A percentile compares a stretch with the other conserved stretches of the same genome.
Evolutionary conservation across 2,888 invertebrate genomes (phyloP).

Genomic region (Sussaba pulchella): DNA sequence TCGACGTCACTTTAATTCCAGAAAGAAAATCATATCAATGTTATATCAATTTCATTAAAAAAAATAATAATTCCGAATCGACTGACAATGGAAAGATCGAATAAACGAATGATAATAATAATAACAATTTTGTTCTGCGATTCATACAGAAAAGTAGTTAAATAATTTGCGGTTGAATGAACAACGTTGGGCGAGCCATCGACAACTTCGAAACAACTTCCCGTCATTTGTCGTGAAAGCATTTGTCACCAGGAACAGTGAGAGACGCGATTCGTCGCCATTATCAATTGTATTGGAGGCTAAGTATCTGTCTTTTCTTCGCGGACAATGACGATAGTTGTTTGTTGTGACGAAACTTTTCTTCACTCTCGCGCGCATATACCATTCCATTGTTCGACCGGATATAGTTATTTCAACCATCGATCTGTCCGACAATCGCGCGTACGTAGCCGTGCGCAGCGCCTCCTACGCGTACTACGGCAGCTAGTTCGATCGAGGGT

Average conservation of each 20-base stretch:
- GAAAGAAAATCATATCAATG: no score
- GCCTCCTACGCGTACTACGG: constrained; percentile 62
- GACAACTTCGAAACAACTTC: constrained; percentile 42
- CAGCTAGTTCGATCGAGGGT: constrained; percentile 71
- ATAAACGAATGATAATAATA: no score
- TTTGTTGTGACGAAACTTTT: constrained; percentile 62
- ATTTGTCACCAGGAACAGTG: constrained; percentile 38
- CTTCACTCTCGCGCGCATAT: constrained; percentile 40
- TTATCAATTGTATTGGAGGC: not conserved
- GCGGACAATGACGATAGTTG: constrained; percentile 47
- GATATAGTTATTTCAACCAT: constrained; percentile 36
- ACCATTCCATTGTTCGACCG: constrained; percentile 54
- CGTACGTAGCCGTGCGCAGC: constrained; percentile 16
- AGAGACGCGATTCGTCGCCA: constrained; percentile 33
- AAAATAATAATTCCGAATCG: no score
- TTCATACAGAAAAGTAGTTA: not conserved
- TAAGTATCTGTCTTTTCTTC: constrained; percentile 22
- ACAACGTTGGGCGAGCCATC: constrained; percentile 4
- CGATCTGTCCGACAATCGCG: constrained; percentile 44
- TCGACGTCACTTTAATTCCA: no score
- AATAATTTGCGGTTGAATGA: not conserved
- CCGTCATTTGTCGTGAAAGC: constrained; percentile 39
- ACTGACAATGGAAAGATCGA: no score
- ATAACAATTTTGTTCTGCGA: no score
- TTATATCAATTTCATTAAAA: no score